Conservation (phyloP, 1,140 invertebrate genomes). For the Coptotermes formosanus region DNA sequence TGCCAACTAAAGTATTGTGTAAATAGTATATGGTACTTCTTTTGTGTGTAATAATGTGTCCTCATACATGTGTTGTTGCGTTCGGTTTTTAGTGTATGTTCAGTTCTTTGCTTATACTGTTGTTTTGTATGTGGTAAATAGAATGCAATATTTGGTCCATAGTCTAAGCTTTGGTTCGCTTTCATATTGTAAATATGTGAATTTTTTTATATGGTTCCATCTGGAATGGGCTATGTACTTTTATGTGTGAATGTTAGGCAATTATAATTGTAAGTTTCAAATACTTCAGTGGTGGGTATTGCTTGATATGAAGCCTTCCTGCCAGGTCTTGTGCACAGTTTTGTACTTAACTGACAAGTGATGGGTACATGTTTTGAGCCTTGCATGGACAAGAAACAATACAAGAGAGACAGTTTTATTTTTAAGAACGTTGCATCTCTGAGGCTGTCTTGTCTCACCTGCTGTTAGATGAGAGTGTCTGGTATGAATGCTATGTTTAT, state of each 20-base stretch:
- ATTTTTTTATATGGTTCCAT: background rate
- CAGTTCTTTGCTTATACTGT: background rate
- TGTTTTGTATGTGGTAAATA: background rate
- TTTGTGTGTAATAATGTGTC: background rate
- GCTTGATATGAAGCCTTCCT: background rate
- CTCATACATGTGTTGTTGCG: background rate
- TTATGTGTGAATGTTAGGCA: background rate
- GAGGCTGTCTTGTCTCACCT: background rate
- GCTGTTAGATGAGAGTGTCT: background rate
- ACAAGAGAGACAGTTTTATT: background rate
- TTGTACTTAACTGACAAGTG: background rate
- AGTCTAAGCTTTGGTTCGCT: background rate
- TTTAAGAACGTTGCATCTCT: background rate
- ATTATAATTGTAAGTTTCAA: conserved; percentile 5
- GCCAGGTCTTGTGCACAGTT: background rate
- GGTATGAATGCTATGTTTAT: background rate
- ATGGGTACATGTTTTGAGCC: background rate
- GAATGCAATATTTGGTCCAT: background rate
- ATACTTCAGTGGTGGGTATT: background rate
- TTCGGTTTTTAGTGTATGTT: background rate
- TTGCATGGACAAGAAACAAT: background rate
- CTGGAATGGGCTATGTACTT: background rate
- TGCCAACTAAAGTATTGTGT: conserved; percentile 7
- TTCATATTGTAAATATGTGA: background rate
- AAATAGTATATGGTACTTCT: background rate